These are phyloP conservation scores for Sapajus apella DNA, from an alignment of 2,113 vertebrate genomes.

Conservation along the genomic window DNA sequence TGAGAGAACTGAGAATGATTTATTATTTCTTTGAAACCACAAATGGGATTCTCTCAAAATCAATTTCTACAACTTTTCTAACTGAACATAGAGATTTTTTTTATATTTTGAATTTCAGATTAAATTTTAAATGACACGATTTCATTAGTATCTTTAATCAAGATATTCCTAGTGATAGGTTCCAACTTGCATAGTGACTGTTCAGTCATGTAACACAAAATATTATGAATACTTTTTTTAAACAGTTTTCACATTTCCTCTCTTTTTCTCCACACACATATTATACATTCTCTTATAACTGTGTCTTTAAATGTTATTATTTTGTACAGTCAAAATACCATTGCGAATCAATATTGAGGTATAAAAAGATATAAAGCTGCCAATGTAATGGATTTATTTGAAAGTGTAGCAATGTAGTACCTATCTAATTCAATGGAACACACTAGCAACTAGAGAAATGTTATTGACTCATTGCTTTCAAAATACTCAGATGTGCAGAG, in stretches of 20 bases:
- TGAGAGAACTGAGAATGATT: slow-evolving; percentile 38
- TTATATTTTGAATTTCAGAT: not conserved
- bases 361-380: not conserved
- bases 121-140: slow-evolving; percentile 17
- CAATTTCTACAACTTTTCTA: slow-evolving; percentile 27
- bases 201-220: not conserved
- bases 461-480: not conserved
- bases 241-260: not conserved
- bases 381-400: not conserved
- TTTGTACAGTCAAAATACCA: not conserved
- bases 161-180: not conserved
- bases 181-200: not conserved
- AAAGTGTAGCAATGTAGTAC: not conserved
- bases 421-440: not conserved
- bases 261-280: not conserved
- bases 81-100: not conserved
- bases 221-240: not conserved
- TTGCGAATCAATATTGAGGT: not conserved
- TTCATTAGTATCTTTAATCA: slow-evolving; percentile 28
- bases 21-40: not conserved
- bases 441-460: not conserved
- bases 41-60: slow-evolving; percentile 25
- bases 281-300: not conserved
- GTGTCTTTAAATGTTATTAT: not conserved
- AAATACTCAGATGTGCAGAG: not conserved